A percentile compares a stretch with the other conserved stretches of the same genome.
Evolutionary conservation across 2,888 invertebrate genomes (phyloP).

Genomic region (Urechis unicinctus): DNA sequence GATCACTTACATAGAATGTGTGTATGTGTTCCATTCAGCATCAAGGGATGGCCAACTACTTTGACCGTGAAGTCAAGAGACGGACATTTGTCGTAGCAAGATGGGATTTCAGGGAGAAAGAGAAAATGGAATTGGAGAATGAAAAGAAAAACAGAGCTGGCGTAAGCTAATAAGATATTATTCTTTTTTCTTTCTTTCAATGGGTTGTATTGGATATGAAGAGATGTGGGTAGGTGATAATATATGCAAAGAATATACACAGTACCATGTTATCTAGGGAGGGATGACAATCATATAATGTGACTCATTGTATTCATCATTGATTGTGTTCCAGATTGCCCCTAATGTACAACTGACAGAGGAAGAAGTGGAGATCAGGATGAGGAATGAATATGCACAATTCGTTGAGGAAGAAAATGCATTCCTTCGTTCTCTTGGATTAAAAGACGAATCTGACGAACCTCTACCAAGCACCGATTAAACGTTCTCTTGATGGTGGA

Average conservation of each 20-base stretch:
- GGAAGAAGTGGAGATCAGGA: constrained; percentile 40
- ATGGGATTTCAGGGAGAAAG: constrained; percentile 49
- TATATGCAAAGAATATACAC: too few relatives aligned
- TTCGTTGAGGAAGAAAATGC: constrained; percentile 40
- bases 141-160: constrained; percentile 46
- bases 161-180: constrained; percentile 29
- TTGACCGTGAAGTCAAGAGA: constrained; percentile 49
- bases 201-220: neutral
- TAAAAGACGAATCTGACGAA: constrained; percentile 40
- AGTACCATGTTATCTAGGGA: too few relatives aligned
- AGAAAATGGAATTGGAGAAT: constrained; percentile 45
- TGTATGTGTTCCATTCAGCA: too few relatives aligned
- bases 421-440: constrained; percentile 45
- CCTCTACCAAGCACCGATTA: constrained; percentile 1
- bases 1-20: too few relatives aligned
- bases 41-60: constrained; percentile 33
- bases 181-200: neutral
- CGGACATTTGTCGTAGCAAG: constrained; percentile 45
- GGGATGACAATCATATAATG: too few relatives aligned
- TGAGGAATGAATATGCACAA: constrained; percentile 39
- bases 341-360: constrained; percentile 42
- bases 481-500: neutral
- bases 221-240: too few relatives aligned
- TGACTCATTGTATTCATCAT: neutral
- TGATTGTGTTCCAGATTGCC: constrained; percentile 36